phyloP scores from a whole-genome alignment of 1,140 invertebrate genomes.

The Melitaea cinxia region DNA sequence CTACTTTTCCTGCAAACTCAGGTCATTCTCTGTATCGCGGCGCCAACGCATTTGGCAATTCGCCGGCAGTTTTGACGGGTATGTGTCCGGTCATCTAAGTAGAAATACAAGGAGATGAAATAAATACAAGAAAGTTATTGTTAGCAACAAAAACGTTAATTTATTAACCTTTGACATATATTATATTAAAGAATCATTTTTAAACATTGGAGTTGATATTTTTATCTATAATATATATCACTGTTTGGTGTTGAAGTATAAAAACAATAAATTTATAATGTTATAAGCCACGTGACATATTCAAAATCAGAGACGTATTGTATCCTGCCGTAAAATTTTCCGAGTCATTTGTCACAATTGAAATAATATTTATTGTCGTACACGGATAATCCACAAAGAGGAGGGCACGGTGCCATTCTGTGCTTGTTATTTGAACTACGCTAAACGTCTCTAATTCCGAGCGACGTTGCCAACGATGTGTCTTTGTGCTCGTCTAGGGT shows the following conservation, averaged over 20 bases:
- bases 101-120: conserved; percentile 34
- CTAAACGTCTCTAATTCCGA: conserved; percentile 28
- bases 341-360: conserved; percentile 20
- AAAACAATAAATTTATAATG: neutral
- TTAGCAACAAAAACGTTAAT: neutral
- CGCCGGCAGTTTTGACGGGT: conserved; percentile 51
- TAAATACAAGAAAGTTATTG: neutral
- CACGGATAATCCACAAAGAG: conserved; percentile 24
- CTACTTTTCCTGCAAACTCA: conserved; percentile 37
- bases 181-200: too few species aligned
- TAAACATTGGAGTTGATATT: too few species aligned
- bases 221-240: too few species aligned
- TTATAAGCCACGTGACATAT: neutral
- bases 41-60: conserved; percentile 61
- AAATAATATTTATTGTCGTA: conserved; percentile 32
- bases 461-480: conserved; percentile 20
- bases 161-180: too few species aligned
- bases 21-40: conserved; percentile 43
- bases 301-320: neutral
- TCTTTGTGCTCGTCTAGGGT: conserved; percentile 30
- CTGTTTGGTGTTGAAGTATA: neutral
- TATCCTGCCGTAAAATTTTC: conserved; percentile 10
- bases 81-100: conserved; percentile 44
- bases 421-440: conserved; percentile 25
- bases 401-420: conserved; percentile 15